Evolutionary conservation across 2,888 invertebrate genomes (phyloP).

Genomic region (Branchellion lobata): DNA sequence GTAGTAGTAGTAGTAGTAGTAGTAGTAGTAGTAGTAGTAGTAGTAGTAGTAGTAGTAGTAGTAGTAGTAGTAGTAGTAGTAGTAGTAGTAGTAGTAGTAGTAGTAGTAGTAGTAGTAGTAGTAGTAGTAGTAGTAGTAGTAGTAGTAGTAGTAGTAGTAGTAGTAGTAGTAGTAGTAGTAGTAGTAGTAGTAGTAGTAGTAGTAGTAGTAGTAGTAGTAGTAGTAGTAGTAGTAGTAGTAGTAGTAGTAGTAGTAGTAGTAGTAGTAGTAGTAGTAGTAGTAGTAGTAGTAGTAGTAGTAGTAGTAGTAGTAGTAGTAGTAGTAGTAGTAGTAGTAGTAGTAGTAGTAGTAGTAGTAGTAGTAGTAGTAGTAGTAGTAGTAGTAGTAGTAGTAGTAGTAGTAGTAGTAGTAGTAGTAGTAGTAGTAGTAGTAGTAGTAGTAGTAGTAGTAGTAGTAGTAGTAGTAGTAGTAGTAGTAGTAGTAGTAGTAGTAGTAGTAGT

Average conservation of each 20-base stretch:
- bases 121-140: constrained; percentile 42
- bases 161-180: constrained; percentile 41
- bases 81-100: constrained; percentile 48
- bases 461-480: constrained; percentile 37
- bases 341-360: constrained; percentile 44
- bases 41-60: constrained; percentile 42
- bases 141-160: constrained; percentile 30
- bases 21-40: constrained; percentile 42
- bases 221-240: constrained; percentile 43
- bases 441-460: constrained; percentile 42
- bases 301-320: constrained; percentile 40
- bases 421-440: constrained; percentile 43
- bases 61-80: constrained; percentile 38
- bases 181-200: constrained; percentile 43
- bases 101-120: constrained; percentile 42
- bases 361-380: constrained; percentile 41
- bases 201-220: constrained; percentile 43
- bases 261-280: constrained; percentile 42
- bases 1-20: constrained; percentile 36
- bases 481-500: constrained; percentile 48
- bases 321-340: constrained; percentile 43
- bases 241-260: constrained; percentile 37
- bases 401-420: constrained; percentile 33
- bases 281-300: constrained; percentile 47
- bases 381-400: constrained; percentile 34